Evolutionary conservation across 1,140 invertebrate genomes (phyloP).

Genomic region (Capitella teleta): DNA sequence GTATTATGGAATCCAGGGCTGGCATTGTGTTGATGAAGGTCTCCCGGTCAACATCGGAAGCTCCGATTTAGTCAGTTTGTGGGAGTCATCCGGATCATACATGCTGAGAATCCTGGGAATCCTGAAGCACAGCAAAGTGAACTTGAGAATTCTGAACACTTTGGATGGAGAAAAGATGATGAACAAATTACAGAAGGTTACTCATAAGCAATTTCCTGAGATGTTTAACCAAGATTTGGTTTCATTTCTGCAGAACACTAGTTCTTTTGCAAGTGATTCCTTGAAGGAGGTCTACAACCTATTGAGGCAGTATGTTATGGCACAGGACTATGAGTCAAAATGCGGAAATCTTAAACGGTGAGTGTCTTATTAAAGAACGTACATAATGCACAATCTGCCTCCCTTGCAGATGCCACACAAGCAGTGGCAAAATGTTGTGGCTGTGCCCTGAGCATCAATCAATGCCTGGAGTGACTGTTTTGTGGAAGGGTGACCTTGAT

Average conservation of each 20-base stretch:
- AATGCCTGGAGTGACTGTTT: slow-evolving; percentile 9
- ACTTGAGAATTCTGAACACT: slow-evolving; percentile 5
- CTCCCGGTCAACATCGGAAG: slow-evolving; percentile 3
- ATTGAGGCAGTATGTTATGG: too few relatives aligned
- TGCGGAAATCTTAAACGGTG: too few relatives aligned
- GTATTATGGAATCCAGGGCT: slow-evolving; percentile 2
- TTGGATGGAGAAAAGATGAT: slow-evolving; percentile 1
- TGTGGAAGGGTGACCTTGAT: too few relatives aligned
- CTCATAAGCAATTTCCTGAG: too few relatives aligned
- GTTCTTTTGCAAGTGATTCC: too few relatives aligned
- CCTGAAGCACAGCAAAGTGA: slow-evolving; percentile 9
- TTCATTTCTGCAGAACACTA: too few relatives aligned
- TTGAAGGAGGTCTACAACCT: too few relatives aligned
- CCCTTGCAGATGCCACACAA: slow-evolving; percentile 13
- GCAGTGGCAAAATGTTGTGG: slow-evolving; percentile 16
- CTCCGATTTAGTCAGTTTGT: slow-evolving; percentile 7
- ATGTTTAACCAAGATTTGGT: too few relatives aligned
- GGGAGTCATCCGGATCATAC: slow-evolving; percentile 9
- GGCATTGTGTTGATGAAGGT: slow-evolving; percentile 10
- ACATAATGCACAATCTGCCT: too few relatives aligned
- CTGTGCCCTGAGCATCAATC: slow-evolving; percentile 15
- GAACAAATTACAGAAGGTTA: too few relatives aligned
- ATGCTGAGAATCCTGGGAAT: slow-evolving; percentile 4
- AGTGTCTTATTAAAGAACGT: too few relatives aligned
- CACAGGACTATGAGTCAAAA: too few relatives aligned